phyloP scores from a whole-genome alignment of 2,113 vertebrate species.

The Himantopus leucocephalus region DNA sequence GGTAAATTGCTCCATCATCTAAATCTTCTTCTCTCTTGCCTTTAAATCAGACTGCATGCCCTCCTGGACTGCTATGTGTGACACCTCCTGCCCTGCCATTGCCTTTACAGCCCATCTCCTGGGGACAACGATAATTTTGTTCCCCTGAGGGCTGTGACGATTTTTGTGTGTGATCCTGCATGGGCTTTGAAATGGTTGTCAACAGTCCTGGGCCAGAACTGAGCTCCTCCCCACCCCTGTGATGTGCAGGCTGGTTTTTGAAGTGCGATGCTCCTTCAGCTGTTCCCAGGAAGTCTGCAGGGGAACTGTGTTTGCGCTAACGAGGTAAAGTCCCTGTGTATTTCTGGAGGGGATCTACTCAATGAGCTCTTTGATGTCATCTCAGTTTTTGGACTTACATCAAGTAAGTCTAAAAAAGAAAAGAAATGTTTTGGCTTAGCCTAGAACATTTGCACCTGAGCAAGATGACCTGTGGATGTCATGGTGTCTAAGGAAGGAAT shows the following conservation, averaged over 20 bases:
- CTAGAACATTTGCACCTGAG: conserved; percentile 67
- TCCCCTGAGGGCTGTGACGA: neutral
- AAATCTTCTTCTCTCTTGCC: neutral
- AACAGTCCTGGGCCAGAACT: neutral
- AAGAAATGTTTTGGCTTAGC: conserved; percentile 56
- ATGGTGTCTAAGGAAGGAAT: neutral
- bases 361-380: conserved; percentile 61
- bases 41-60: neutral
- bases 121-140: neutral
- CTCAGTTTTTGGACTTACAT: conserved; percentile 70
- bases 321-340: conserved; percentile 47
- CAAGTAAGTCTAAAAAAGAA: conserved; percentile 63
- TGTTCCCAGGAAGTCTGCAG: conserved; percentile 66
- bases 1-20: neutral
- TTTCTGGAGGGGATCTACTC: conserved; percentile 69
- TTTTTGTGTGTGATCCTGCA: conserved; percentile 29
- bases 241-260: conserved; percentile 59
- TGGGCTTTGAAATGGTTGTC: conserved; percentile 52
- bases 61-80: neutral
- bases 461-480: conserved; percentile 45
- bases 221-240: conserved; percentile 46
- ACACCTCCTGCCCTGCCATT: conserved; percentile 27
- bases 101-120: conserved; percentile 8
- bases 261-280: conserved; percentile 42
- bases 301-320: conserved; percentile 63